A percentile compares a stretch with the other conserved stretches of the same genome.
These are phyloP conservation scores for Sebastes diploproa DNA, from an alignment of 2,797 vertebrate species.

Conservation along the genomic window DNA sequence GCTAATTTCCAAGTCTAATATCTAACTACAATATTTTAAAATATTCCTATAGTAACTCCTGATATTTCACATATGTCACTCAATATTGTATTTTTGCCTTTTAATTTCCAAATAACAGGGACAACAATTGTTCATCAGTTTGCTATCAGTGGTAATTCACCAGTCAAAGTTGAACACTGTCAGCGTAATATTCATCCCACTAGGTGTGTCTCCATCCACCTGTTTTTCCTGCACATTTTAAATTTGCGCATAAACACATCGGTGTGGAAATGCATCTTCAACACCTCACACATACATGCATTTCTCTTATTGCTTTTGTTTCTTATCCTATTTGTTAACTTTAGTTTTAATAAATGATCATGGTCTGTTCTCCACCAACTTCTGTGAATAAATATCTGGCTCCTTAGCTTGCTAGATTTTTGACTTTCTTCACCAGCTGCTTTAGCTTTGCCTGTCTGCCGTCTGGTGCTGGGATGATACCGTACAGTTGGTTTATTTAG, in stretches of 20 bases:
- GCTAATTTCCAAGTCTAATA: background rate
- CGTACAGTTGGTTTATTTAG: background rate
- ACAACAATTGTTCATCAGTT: background rate
- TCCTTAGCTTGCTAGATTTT: background rate
- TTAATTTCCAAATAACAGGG: background rate
- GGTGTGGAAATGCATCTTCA: background rate
- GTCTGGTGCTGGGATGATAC: background rate
- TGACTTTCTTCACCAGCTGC: background rate
- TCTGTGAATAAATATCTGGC: background rate
- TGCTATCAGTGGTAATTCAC: background rate
- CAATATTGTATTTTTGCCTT: background rate
- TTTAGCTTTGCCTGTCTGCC: background rate
- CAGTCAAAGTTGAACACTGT: background rate
- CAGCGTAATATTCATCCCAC: background rate
- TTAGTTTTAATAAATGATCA: background rate
- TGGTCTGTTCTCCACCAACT: background rate
- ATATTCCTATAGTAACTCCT: background rate
- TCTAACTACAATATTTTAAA: background rate
- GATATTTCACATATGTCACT: background rate
- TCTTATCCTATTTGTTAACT: background rate
- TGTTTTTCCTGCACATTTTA: background rate
- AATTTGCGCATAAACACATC: background rate
- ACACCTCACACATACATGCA: background rate
- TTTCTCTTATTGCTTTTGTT: background rate
- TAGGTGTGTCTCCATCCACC: too few species aligned